Percentiles rank a stretch among this genome's conserved stretches.
Evolutionary conservation across 2,113 vertebrate species (phyloP).

Genomic region (Sigmodon hispidus): DNA sequence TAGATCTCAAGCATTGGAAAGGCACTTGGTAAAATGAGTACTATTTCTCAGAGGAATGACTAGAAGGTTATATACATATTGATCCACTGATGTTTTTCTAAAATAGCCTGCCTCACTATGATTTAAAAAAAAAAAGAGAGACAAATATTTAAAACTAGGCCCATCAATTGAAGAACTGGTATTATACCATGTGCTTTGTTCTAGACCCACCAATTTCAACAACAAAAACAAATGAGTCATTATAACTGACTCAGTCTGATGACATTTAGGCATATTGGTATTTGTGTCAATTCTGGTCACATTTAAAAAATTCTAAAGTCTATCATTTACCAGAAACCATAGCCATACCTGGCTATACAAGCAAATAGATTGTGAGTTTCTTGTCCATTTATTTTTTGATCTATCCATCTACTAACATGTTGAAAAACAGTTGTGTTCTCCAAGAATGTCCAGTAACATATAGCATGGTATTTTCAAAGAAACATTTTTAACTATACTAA

Average conservation of each 20-base stretch:
- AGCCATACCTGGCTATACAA: not conserved
- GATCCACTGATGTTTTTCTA: not conserved
- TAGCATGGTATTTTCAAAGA: not conserved
- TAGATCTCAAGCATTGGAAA: conserved; percentile 5
- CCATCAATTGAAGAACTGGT: not conserved
- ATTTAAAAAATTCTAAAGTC: not conserved
- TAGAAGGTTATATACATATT: not conserved
- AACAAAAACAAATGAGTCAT: not conserved
- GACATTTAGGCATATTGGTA: not conserved
- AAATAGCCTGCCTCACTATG: conserved; percentile 9
- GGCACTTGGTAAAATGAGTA: not conserved
- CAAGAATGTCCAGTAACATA: not conserved
- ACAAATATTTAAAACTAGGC: conserved; percentile 15
- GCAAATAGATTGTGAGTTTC: not conserved
- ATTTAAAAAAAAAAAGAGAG: no score
- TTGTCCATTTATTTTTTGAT: not conserved
- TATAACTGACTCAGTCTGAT: not conserved
- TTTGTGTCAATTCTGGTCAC: not conserved
- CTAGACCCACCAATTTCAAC: not conserved
- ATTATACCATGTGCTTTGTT: not conserved
- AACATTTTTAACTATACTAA: conserved; percentile 18
- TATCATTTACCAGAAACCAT: not conserved
- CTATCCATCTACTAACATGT: not conserved
- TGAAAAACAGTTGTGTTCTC: not conserved
- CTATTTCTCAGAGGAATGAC: conserved; percentile 29